Evolutionary conservation across 2,113 vertebrate genomes (phyloP), one percentile per base, ranked within the genome.

Genomic region (Tychaedon coryphoeus): DNA sequence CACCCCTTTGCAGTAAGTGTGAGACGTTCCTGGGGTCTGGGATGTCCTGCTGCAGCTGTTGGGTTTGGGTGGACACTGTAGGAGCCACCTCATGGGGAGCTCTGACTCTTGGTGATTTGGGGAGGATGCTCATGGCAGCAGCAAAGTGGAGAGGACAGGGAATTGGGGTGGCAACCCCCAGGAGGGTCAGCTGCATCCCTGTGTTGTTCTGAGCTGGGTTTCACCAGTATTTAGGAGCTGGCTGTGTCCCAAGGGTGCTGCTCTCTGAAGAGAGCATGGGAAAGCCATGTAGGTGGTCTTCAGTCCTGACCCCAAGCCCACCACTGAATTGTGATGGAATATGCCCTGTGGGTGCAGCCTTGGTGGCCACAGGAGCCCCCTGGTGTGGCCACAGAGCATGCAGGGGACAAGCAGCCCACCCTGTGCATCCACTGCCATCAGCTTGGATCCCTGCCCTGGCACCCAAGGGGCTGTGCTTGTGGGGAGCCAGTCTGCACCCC

Each of bases 1-100:
- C 99, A 98, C 96, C 98, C 99, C 3, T 99, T 99, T 92, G 95
- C 98, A 95, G 99, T 99, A 96, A 99, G 99, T 98, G 70, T 20
- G 50, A 42, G 56, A 23, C 43, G 22, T 31, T 51, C 57, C n/a
- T 12, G n/a, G 36, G 62, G 45, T 56, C 25, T 36, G 34, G 28
- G 43, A 5, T 19, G 26, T 80, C 26, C 14, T 60, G 53, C 29
- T 5, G 3, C 47, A 64, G 42, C n/a, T 80, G 11, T 43, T 61
- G 54, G 60, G 43, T 76, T 71, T 73, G 78, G 64, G 60, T 70
- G 75, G 86, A 53, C n/a, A 10, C 58, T 2, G 14, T 31, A 48
- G 76, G 60, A 84, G 29, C 17, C 24, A 3, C 61, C 56, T 82
- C 29, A 2, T 9, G 62, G 66, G 51, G 43, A 67, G 17, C 43